Evolutionary conservation across 2,888 invertebrate genomes (phyloP).

Genomic region (Agriotes lineatus): DNA sequence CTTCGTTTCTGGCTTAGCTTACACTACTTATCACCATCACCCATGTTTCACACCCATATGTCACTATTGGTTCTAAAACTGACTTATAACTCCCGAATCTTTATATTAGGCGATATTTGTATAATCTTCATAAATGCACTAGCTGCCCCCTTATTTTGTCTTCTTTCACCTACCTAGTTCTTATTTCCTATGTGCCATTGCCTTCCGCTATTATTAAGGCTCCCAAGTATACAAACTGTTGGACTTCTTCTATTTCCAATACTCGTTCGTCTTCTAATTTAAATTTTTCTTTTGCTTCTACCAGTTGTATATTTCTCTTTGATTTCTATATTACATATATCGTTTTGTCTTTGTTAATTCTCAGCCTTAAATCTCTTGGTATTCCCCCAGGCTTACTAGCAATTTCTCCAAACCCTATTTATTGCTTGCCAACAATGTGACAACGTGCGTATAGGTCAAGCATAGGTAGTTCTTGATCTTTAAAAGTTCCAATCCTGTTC

Average conservation of each 20-base stretch:
- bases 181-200: not conserved
- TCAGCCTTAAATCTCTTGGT: not conserved
- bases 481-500: not conserved
- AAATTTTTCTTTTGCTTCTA: not conserved
- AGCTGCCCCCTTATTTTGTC: not conserved
- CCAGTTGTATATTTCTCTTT: not conserved
- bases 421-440: no score
- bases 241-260: conserved; percentile 1
- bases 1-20: not conserved
- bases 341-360: conserved; percentile 4
- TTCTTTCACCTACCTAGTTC: conserved; percentile 2
- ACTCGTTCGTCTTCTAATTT: not conserved
- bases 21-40: not conserved
- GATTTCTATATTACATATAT: not conserved
- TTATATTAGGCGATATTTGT: not conserved
- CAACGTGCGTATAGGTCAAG: not conserved
- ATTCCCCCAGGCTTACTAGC: not conserved
- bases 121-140: not conserved
- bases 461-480: not conserved
- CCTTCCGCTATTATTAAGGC: conserved; percentile 3
- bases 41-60: not conserved
- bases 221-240: not conserved
- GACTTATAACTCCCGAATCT: not conserved
- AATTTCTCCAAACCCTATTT: not conserved
- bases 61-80: not conserved